Evolutionary conservation across 2,113 vertebrate genomes (phyloP).

Genomic region (Antidorcas marsupialis): DNA sequence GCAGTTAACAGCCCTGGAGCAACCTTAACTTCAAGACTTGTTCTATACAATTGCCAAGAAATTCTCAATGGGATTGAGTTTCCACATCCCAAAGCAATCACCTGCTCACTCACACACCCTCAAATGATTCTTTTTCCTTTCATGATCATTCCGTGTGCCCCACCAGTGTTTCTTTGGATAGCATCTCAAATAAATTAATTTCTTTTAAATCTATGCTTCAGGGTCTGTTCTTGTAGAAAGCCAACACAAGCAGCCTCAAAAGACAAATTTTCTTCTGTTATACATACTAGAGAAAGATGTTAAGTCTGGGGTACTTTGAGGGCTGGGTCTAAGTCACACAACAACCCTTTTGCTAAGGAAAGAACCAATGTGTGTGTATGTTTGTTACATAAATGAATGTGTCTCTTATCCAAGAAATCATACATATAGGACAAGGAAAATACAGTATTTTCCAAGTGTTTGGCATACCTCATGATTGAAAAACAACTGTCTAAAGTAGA

Average conservation of each 20-base stretch:
- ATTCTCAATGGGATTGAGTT: background rate
- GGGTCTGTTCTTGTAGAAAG: background rate
- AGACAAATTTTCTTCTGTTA: background rate
- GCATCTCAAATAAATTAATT: background rate
- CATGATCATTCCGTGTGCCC: background rate
- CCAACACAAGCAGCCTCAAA: background rate
- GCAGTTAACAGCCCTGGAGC: background rate
- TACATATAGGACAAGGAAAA: background rate
- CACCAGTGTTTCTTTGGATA: background rate
- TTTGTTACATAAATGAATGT: background rate
- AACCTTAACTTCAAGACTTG: background rate
- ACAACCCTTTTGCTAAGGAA: background rate
- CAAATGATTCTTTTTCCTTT: background rate
- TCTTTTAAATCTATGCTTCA: background rate
- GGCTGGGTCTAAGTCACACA: background rate
- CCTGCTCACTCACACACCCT: background rate
- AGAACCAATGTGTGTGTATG: background rate
- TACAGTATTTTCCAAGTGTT: background rate
- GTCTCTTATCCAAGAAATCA: background rate
- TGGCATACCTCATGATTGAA: background rate
- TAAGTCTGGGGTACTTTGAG: background rate
- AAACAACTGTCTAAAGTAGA: background rate
- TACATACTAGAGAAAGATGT: background rate
- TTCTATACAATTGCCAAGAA: background rate
- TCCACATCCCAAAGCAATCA: background rate